These are phyloP conservation scores for Gerris buenoi DNA, from an alignment of 1,140 invertebrate species.

Conservation along the genomic window DNA sequence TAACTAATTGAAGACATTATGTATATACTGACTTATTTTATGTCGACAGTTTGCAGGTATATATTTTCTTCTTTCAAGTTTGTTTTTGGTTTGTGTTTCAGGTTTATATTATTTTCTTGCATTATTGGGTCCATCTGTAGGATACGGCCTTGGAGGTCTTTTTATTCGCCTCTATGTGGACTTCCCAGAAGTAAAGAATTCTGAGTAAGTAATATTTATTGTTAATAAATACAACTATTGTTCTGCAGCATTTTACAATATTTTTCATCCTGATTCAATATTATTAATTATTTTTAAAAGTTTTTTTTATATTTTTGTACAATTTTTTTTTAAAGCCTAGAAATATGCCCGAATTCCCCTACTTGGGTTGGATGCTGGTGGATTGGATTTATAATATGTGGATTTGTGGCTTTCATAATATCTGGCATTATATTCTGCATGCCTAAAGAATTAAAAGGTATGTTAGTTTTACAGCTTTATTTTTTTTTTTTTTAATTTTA, in stretches of 20 bases:
- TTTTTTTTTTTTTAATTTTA: too few relatives aligned
- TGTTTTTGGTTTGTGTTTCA: too few relatives aligned
- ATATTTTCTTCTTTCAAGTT: too few relatives aligned
- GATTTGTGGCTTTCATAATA: slow-evolving; percentile 45
- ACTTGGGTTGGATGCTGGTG: slow-evolving; percentile 79
- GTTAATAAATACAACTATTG: too few relatives aligned
- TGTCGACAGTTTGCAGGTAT: too few relatives aligned
- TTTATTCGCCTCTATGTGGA: slow-evolving; percentile 62
- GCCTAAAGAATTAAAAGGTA: slow-evolving; percentile 51
- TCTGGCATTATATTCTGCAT: slow-evolving; percentile 55
- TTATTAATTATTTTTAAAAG: too few relatives aligned
- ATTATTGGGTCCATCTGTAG: slow-evolving; percentile 63
- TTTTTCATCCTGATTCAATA: too few relatives aligned
- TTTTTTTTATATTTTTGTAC: neutral
- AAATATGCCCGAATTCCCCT: slow-evolving; percentile 52
- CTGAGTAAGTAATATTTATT: slow-evolving; percentile 39
- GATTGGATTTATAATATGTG: slow-evolving; percentile 59
- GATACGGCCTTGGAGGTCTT: slow-evolving; percentile 61
- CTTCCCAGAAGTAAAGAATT: slow-evolving; percentile 42
- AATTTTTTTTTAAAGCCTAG: slow-evolving; percentile 35
- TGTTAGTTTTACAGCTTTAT: too few relatives aligned
- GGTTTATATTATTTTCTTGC: slow-evolving; percentile 67
- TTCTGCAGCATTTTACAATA: too few relatives aligned
- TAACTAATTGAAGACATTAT: too few relatives aligned
- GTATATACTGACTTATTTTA: too few relatives aligned